These are phyloP conservation scores for Meloe dianella DNA, from an alignment of 2,888 invertebrate species.

Conservation along the genomic window DNA sequence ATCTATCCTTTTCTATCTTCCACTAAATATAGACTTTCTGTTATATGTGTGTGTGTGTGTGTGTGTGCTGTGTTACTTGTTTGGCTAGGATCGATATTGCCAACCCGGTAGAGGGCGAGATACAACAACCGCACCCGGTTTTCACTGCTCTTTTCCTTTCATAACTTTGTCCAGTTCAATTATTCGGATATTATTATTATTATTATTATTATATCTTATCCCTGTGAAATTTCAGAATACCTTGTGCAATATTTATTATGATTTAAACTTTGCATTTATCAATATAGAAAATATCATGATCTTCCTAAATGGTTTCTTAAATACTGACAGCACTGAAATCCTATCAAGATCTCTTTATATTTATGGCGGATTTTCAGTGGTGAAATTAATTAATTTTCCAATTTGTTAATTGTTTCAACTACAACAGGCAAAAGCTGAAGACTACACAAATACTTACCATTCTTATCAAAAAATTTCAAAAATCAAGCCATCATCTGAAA, in stretches of 20 bases:
- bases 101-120: conserved; percentile 52
- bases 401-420: no score
- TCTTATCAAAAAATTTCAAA: neutral
- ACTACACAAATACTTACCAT: neutral
- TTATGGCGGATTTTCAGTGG: no score
- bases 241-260: neutral
- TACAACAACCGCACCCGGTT: conserved; percentile 38
- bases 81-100: conserved; percentile 45
- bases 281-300: no score
- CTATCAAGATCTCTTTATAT: no score
- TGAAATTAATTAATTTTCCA: no score
- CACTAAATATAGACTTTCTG: neutral
- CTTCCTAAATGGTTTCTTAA: no score
- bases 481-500: neutral
- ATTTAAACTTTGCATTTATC: neutral
- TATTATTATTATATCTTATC: neutral
- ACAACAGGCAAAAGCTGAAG: no score
- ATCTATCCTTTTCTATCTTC: neutral
- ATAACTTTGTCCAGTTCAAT: conserved; percentile 8
- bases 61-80: conserved; percentile 35
- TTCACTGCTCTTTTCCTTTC: conserved; percentile 34
- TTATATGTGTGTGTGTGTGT: conserved; percentile 18
- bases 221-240: neutral
- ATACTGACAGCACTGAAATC: no score
- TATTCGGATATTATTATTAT: neutral